Evolutionary conservation across 2,888 invertebrate species (phyloP).

Genomic region (Caenorhabditis wallacei): DNA sequence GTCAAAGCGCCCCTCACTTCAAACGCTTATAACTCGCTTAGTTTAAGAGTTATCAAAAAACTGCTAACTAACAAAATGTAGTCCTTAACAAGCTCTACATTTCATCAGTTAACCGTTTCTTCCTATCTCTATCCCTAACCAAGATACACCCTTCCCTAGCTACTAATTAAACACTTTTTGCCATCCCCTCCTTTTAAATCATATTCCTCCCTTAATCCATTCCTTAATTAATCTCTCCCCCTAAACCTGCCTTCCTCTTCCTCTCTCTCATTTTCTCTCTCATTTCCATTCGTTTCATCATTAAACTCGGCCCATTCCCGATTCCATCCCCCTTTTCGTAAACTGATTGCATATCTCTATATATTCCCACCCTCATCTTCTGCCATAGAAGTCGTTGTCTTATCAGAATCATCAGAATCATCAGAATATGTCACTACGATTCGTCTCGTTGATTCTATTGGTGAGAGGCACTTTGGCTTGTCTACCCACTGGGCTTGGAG

Average conservation of each 20-base stretch:
- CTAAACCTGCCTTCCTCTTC: conserved; percentile 24
- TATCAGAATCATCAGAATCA: no score
- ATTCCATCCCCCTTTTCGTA: not conserved
- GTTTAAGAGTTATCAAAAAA: not conserved
- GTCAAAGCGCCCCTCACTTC: not conserved
- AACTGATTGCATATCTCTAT: conserved; percentile 53
- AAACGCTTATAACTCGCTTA: not conserved
- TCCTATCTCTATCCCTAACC: not conserved
- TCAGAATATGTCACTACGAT: conserved; percentile 32
- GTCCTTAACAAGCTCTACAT: not conserved
- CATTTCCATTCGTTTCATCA: conserved; percentile 48
- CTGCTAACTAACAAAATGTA: not conserved
- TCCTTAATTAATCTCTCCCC: conserved; percentile 15
- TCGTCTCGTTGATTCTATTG: conserved; percentile 21
- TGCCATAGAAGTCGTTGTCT: no score
- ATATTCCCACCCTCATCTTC: conserved; percentile 6
- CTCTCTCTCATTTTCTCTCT: no score
- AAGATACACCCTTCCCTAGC: not conserved
- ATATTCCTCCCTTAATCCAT: not conserved
- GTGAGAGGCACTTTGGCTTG: conserved; percentile 26
- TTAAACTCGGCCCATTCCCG: conserved; percentile 60
- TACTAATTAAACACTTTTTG: not conserved
- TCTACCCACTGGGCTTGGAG: conserved; percentile 52
- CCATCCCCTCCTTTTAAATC: not conserved
- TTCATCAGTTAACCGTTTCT: not conserved